Evolutionary conservation across 2,113 vertebrate genomes (phyloP).

Genomic region (Cyrtonyx montezumae): DNA sequence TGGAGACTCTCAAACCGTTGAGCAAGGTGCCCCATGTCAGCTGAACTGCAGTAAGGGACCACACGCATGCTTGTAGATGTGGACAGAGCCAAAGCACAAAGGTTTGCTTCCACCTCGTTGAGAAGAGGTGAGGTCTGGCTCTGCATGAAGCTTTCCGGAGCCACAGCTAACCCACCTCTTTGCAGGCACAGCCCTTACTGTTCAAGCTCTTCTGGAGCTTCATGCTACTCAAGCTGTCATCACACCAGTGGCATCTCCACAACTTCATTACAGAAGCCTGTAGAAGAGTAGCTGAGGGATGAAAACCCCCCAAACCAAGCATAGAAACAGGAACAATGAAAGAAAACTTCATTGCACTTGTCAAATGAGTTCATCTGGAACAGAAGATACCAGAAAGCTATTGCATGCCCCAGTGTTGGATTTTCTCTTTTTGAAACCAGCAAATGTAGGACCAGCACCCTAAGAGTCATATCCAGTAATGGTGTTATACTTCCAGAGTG

Average conservation of each 20-base stretch:
- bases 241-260: rapidly evolving
- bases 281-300: not conserved
- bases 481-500: not conserved
- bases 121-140: not conserved
- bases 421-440: not conserved
- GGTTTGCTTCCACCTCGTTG: rapidly evolving
- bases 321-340: not conserved
- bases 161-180: not conserved
- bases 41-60: not conserved
- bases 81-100: not conserved
- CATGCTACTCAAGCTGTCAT: not conserved
- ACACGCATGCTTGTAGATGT: rapidly evolving
- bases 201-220: not conserved
- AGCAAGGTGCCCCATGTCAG: not conserved
- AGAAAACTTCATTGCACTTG: not conserved
- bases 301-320: not conserved
- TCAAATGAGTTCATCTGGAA: not conserved
- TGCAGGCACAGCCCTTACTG: not conserved
- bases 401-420: not conserved
- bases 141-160: not conserved
- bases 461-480: not conserved
- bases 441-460: not conserved
- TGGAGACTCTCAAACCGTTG: not conserved
- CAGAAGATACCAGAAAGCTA: not conserved
- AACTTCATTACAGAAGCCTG: not conserved